Evolutionary conservation across 1,140 invertebrate species (phyloP).

Genomic region (Calliopsis andreniformis): DNA sequence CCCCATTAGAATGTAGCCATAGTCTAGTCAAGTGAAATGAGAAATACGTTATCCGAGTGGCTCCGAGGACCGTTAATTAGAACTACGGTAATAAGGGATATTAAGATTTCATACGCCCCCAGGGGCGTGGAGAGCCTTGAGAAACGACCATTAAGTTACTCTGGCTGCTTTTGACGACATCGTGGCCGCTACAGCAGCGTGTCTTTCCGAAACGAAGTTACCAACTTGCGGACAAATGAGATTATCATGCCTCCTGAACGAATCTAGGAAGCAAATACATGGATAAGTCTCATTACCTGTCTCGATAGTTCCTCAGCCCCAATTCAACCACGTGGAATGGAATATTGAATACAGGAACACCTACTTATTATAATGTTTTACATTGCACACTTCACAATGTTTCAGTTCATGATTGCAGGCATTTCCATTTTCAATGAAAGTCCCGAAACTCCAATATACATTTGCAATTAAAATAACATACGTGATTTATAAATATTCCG

Average conservation of each 20-base stretch:
- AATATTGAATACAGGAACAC: no score
- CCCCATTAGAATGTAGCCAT: constrained; percentile 59
- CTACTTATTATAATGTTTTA: not conserved
- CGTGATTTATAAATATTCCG: no score
- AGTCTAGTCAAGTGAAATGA: constrained; percentile 45
- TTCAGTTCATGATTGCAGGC: no score
- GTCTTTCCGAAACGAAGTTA: constrained; percentile 22
- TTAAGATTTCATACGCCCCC: constrained; percentile 67
- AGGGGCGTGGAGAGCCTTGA: constrained; percentile 37
- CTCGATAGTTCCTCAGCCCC: not conserved
- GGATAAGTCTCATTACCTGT: not conserved
- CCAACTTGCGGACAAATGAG: constrained; percentile 6
- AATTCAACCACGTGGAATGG: not conserved
- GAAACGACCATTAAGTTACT: constrained; percentile 60
- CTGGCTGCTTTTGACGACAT: constrained; percentile 33
- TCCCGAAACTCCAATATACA: no score
- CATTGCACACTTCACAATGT: no score
- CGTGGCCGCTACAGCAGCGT: constrained; percentile 2
- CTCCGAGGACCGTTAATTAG: constrained; percentile 61
- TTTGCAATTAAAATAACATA: no score
- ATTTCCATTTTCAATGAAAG: no score
- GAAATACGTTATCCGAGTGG: constrained; percentile 65
- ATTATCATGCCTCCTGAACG: not conserved
- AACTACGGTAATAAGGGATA: constrained; percentile 65
- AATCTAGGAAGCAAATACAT: not conserved